Percentiles rank a stretch among this genome's conserved stretches.
These are phyloP conservation scores for Trichomycterus rosablanca DNA, from an alignment of 2,113 vertebrate genomes.

Conservation along the genomic window DNA sequence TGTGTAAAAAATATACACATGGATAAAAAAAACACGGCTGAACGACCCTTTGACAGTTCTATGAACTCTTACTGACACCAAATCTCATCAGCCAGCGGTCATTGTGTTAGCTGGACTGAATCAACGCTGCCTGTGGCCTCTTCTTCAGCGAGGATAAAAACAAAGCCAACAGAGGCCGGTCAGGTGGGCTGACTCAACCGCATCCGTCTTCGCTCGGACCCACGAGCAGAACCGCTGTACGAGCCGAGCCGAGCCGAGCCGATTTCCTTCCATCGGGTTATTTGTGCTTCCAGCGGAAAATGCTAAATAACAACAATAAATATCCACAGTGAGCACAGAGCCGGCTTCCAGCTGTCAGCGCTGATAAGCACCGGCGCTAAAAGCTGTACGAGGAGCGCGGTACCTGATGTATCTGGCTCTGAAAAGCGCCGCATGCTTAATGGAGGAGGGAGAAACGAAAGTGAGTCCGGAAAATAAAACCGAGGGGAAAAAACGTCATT, in stretches of 20 bases:
- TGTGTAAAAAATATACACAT: too few species aligned
- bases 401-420: too few species aligned
- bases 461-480: background rate
- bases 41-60: constrained; percentile 8
- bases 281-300: background rate
- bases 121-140: background rate
- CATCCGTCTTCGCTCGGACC: constrained; percentile 1
- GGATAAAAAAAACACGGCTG: background rate
- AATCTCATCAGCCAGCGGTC: background rate
- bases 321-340: constrained; percentile 3
- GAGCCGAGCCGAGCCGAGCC: background rate
- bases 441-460: background rate
- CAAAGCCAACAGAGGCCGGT: background rate
- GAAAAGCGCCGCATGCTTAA: background rate
- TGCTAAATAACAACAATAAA: constrained; percentile 4
- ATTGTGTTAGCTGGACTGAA: background rate
- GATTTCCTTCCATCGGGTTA: constrained; percentile 19
- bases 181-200: constrained; percentile 2
- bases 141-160: constrained; percentile 6
- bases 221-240: too few species aligned
- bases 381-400: background rate
- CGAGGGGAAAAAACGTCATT: background rate
- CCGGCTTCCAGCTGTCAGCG: constrained; percentile 15
- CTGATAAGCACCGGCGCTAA: constrained; percentile 4
- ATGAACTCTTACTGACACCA: background rate